Conservation (phyloP, 2,888 invertebrate genomes). For the Gymnoscelis rufifasciata region DNA sequence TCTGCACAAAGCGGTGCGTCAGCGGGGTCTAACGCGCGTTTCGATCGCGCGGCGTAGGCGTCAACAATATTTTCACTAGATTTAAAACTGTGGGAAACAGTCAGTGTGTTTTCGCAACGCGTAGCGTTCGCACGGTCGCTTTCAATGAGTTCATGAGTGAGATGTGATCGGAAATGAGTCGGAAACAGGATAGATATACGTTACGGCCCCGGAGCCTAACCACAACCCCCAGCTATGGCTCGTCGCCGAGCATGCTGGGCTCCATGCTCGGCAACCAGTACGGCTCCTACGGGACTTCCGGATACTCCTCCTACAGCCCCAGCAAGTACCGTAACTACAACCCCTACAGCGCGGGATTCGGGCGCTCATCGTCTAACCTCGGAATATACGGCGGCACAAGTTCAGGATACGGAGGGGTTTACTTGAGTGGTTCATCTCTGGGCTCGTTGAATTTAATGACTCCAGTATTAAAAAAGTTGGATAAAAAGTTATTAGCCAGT, state of each 20-base stretch:
- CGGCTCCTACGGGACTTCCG: constrained; percentile 52
- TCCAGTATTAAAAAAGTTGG: constrained; percentile 73
- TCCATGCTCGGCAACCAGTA: constrained; percentile 63
- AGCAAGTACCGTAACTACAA: constrained; percentile 67
- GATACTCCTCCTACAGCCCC: constrained; percentile 55
- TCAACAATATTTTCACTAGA: constrained; percentile 63
- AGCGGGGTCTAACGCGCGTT: constrained; percentile 48
- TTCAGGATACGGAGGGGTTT: constrained; percentile 84
- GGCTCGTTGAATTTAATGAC: constrained; percentile 79
- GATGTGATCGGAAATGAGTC: constrained; percentile 66
- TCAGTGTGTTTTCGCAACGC: constrained; percentile 65
- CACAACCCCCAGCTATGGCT: constrained; percentile 54
- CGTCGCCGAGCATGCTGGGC: constrained; percentile 66
- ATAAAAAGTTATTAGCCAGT: constrained; percentile 68
- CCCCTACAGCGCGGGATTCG: constrained; percentile 65
- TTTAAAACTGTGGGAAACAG: constrained; percentile 55
- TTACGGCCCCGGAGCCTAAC: constrained; percentile 67
- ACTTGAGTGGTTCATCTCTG: constrained; percentile 79
- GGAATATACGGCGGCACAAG: constrained; percentile 81
- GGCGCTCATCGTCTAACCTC: constrained; percentile 56
- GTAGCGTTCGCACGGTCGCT: constrained; percentile 50
- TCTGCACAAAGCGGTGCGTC: constrained; percentile 50
- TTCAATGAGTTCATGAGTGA: constrained; percentile 36
- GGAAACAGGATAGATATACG: constrained; percentile 65
- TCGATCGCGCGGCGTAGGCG: constrained; percentile 53